Conservation (phyloP, 2,797 vertebrate species). For the Babyrousa celebensis region DNA sequence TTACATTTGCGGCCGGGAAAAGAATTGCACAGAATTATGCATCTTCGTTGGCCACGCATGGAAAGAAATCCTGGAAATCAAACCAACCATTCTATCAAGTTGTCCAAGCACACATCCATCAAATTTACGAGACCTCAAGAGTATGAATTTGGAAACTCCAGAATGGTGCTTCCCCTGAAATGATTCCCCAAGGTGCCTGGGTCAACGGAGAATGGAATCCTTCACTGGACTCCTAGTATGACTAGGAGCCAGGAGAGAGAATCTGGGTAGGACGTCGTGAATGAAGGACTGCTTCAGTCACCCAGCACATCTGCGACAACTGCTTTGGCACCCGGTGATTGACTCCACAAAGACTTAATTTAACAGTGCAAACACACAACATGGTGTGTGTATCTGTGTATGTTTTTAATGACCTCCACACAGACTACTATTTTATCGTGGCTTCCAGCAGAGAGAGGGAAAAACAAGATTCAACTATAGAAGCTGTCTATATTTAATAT, state of each 20-base stretch:
- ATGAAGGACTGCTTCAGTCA: slow-evolving; percentile 79
- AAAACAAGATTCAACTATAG: slow-evolving; percentile 85
- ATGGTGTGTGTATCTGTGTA: slow-evolving; percentile 77
- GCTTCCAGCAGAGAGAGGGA: slow-evolving; percentile 71
- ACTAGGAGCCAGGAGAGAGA: slow-evolving; percentile 29
- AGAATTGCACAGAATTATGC: slow-evolving; percentile 78
- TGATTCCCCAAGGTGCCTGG: slow-evolving; percentile 72
- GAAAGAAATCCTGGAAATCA: slow-evolving; percentile 82
- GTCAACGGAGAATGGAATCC: slow-evolving; percentile 67
- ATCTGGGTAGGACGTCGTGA: slow-evolving; percentile 66
- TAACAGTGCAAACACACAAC: slow-evolving; percentile 80
- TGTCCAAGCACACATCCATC: slow-evolving; percentile 78
- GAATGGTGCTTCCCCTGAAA: slow-evolving; percentile 48
- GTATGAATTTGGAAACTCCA: slow-evolving; percentile 78
- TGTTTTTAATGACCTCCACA: slow-evolving; percentile 81
- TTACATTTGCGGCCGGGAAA: slow-evolving; percentile 77
- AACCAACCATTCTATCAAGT: slow-evolving; percentile 72
- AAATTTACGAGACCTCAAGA: slow-evolving; percentile 71
- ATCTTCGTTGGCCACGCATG: slow-evolving; percentile 55
- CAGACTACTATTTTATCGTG: slow-evolving; percentile 80
- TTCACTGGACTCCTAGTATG: neutral
- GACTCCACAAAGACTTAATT: slow-evolving; percentile 84
- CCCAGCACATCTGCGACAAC: slow-evolving; percentile 82
- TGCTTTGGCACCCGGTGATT: slow-evolving; percentile 77
- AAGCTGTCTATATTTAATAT: slow-evolving; percentile 84